Evolutionary conservation across 2,113 vertebrate species (phyloP).

Genomic region (Caloenas nicobarica): DNA sequence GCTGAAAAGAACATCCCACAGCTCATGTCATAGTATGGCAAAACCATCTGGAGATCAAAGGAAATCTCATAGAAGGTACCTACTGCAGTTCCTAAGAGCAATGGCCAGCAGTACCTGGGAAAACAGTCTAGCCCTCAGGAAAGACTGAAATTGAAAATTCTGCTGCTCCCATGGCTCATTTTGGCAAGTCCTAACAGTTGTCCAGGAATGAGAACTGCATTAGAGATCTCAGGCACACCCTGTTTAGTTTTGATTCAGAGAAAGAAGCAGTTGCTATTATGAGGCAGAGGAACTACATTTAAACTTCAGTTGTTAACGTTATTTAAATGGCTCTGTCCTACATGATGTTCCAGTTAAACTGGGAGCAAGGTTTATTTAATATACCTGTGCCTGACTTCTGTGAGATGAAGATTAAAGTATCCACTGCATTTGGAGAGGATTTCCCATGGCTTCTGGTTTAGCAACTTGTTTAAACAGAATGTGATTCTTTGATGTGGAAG

Average conservation of each 20-base stretch:
- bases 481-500: slow-evolving; percentile 38
- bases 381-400: neutral
- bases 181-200: neutral
- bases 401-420: neutral
- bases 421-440: neutral
- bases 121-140: neutral
- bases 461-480: slow-evolving; percentile 37
- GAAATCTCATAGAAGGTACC: neutral
- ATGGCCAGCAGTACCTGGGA: neutral
- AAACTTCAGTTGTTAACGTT: neutral
- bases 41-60: neutral
- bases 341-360: slow-evolving; percentile 39
- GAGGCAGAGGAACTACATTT: neutral
- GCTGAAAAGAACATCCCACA: neutral
- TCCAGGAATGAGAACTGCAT: neutral
- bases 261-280: neutral
- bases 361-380: neutral
- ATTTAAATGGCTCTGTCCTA: neutral
- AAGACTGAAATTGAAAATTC: neutral
- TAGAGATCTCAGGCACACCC: neutral
- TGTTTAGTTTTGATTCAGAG: neutral
- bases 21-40: neutral
- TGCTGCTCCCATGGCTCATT: neutral
- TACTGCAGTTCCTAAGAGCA: neutral
- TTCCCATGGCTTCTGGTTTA: slow-evolving; percentile 13